These are phyloP conservation scores for Epicauta chinensis DNA, from an alignment of 1,140 invertebrate genomes.

Conservation along the genomic window DNA sequence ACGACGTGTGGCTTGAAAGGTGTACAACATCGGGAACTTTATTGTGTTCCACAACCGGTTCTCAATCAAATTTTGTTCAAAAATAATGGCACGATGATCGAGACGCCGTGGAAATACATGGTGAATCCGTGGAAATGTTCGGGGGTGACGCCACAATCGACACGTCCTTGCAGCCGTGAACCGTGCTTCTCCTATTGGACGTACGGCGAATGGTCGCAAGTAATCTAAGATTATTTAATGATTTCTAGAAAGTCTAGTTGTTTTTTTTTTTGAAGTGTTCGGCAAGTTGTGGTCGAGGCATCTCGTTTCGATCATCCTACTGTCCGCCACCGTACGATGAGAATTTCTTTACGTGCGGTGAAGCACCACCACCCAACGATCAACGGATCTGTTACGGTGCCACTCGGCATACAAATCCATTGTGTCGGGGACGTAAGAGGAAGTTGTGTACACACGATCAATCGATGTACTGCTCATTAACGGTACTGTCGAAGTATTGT, in stretches of 20 bases:
- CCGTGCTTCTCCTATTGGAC: constrained; percentile 63
- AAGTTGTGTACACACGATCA: constrained; percentile 42
- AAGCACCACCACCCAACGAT: constrained; percentile 41
- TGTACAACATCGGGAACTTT: constrained; percentile 54
- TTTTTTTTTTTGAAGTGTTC: constrained; percentile 60
- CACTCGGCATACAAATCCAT: constrained; percentile 17
- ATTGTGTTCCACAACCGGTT: constrained; percentile 49
- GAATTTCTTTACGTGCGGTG: constrained; percentile 47
- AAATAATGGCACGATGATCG: constrained; percentile 25
- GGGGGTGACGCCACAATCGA: constrained; percentile 41
- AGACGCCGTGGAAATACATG: constrained; percentile 47
- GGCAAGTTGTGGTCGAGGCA: constrained; percentile 63
- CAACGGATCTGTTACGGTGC: constrained; percentile 38
- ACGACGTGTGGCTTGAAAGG: constrained; percentile 55
- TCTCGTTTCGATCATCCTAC: constrained; percentile 55
- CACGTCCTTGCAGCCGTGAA: constrained; percentile 53
- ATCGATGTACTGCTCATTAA: constrained; percentile 45
- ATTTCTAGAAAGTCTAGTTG: neutral
- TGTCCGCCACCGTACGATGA: constrained; percentile 53
- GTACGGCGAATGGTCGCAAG: constrained; percentile 62
- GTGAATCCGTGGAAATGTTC: constrained; percentile 51
- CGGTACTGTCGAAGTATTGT: constrained; percentile 49
- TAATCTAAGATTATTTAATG: constrained; percentile 37
- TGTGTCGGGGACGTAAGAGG: constrained; percentile 31
- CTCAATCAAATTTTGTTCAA: constrained; percentile 29